Evolutionary conservation across 1,140 invertebrate species (phyloP).

Genomic region (Hestina assimilis): DNA sequence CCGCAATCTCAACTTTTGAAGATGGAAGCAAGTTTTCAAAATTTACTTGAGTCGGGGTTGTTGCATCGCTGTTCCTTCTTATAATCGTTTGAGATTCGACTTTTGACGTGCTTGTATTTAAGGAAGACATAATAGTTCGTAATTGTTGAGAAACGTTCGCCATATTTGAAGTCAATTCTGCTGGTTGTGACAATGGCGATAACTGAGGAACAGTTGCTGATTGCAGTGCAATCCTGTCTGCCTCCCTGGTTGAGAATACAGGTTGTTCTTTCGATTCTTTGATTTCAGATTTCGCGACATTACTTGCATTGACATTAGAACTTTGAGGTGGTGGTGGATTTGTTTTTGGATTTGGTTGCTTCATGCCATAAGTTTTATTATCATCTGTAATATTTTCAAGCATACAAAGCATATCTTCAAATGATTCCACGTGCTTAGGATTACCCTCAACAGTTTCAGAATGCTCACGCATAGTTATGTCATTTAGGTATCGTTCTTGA

Average conservation of each 20-base stretch:
- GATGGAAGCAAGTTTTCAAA: constrained; percentile 76
- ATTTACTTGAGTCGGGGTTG: constrained; percentile 75
- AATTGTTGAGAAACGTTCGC: constrained; percentile 84
- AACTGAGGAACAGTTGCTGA: constrained; percentile 81
- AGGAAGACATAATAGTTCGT: constrained; percentile 81
- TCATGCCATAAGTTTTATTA: constrained; percentile 58
- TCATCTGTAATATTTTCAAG: constrained; percentile 82
- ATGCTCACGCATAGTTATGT: constrained; percentile 79
- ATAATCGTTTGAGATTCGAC: constrained; percentile 60
- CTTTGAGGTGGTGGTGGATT: constrained; percentile 36
- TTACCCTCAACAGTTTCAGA: constrained; percentile 72
- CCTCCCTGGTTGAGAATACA: constrained; percentile 48
- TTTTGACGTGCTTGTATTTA: constrained; percentile 73
- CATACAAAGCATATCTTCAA: constrained; percentile 84
- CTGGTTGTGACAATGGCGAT: constrained; percentile 84
- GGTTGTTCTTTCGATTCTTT: constrained; percentile 55
- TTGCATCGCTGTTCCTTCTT: constrained; percentile 64
- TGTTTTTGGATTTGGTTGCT: constrained; percentile 48
- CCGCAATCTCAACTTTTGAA: constrained; percentile 72
- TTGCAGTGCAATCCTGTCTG: constrained; percentile 57
- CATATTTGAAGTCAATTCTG: constrained; percentile 84
- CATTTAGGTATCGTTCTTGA: constrained; percentile 80
- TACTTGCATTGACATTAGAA: constrained; percentile 38
- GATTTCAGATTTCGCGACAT: constrained; percentile 45
- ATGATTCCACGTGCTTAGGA: constrained; percentile 79